phyloP scores from a whole-genome alignment of 2,888 invertebrate species.

The Parnassius glacialis region DNA sequence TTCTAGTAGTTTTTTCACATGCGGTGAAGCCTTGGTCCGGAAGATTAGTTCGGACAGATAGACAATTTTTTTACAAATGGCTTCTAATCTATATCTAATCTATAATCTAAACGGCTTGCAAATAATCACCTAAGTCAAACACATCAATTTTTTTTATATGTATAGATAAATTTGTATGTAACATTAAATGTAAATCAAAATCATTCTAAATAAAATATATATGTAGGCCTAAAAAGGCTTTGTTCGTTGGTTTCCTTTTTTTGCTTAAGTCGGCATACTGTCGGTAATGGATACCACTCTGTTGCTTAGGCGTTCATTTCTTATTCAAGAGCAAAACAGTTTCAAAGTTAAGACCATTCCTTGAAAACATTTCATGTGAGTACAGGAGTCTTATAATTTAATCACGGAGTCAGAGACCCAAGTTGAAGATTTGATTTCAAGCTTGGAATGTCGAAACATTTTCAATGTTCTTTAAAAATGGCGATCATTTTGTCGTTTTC shows the following conservation, averaged over 20 bases:
- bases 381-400: conserved; percentile 12
- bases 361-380: conserved; percentile 13
- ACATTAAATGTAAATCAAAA: conserved; percentile 2
- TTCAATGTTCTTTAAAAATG: not conserved
- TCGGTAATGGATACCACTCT: conserved; percentile 26
- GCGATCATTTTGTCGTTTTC: too few species aligned
- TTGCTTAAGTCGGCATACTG: conserved; percentile 8
- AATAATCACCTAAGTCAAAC: too few species aligned
- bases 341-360: conserved; percentile 20
- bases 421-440: not conserved
- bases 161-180: not conserved
- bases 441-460: not conserved
- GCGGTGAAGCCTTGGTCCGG: too few species aligned
- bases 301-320: conserved; percentile 25
- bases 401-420: conserved; percentile 1
- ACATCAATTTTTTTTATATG: too few species aligned
- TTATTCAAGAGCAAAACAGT: conserved; percentile 21
- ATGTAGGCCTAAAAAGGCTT: not conserved
- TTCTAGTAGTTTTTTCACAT: too few species aligned
- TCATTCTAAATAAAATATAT: too few species aligned
- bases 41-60: too few species aligned
- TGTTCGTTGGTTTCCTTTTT: conserved; percentile 13
- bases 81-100: too few species aligned
- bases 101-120: too few species aligned
- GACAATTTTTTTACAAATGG: too few species aligned